Conservation (phyloP, 2,888 invertebrate genomes). For the Mamestra brassicae region DNA sequence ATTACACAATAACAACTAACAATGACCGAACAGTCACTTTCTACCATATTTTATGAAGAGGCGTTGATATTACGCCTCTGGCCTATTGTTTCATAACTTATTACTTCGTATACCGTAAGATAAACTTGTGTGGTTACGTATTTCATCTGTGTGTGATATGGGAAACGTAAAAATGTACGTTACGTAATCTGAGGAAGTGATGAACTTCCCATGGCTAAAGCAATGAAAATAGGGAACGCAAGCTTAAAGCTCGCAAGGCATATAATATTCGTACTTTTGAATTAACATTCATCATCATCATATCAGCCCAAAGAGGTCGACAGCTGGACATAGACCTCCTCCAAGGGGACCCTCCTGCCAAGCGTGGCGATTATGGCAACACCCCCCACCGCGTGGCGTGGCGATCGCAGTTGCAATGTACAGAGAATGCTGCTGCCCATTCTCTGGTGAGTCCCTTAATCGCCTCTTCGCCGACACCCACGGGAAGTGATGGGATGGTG, state of each 20-base stretch:
- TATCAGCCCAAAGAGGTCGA: too few relatives aligned
- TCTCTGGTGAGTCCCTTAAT: too few relatives aligned
- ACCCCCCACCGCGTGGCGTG: too few relatives aligned
- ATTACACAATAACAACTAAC: slow-evolving; percentile 39
- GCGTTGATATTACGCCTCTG: slow-evolving; percentile 57
- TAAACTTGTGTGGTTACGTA: slow-evolving; percentile 53
- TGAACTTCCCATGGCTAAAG: background rate
- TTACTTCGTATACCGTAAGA: slow-evolving; percentile 49
- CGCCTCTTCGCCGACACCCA: too few relatives aligned
- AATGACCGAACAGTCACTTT: slow-evolving; percentile 57
- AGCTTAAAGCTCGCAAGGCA: background rate
- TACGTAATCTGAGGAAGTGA: slow-evolving; percentile 21
- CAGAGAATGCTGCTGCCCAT: too few relatives aligned
- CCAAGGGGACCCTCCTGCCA: too few relatives aligned
- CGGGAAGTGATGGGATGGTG: too few relatives aligned
- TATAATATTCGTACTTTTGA: too few relatives aligned
- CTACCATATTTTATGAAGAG: slow-evolving; percentile 59
- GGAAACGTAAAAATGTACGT: slow-evolving; percentile 38
- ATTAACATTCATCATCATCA: too few relatives aligned
- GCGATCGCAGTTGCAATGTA: too few relatives aligned
- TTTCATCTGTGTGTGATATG: slow-evolving; percentile 33
- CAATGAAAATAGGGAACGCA: background rate
- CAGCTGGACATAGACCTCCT: too few relatives aligned
- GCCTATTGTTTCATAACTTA: slow-evolving; percentile 61
- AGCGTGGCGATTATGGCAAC: too few relatives aligned